Percentiles rank a stretch among this genome's conserved stretches.
phyloP scores from a whole-genome alignment of 2,797 vertebrate genomes.

The Channallabes apus region DNA sequence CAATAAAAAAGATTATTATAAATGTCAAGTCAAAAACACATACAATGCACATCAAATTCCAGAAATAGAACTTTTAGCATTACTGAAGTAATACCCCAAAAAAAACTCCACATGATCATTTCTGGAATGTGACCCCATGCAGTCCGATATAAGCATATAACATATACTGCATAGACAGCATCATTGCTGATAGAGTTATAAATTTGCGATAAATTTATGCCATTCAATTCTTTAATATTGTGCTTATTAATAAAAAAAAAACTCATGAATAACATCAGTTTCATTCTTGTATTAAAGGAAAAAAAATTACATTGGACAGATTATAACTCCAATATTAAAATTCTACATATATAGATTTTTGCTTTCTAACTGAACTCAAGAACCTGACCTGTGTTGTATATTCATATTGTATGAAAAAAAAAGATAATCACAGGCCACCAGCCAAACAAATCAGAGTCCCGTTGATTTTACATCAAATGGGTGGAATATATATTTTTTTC shows the following conservation, averaged over 20 bases:
- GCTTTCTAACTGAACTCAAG: background rate
- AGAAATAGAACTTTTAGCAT: background rate
- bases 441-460: background rate
- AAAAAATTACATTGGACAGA: background rate
- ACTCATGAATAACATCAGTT: no score
- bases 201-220: background rate
- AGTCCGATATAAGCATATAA: background rate
- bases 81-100: background rate
- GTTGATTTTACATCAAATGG: background rate
- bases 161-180: background rate
- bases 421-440: background rate
- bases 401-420: background rate
- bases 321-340: background rate
- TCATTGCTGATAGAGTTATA: background rate
- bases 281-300: background rate
- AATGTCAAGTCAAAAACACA: background rate
- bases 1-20: no score
- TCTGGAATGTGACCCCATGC: background rate
- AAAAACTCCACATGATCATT: background rate
- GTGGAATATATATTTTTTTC: background rate
- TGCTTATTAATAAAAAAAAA: background rate
- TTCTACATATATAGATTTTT: background rate
- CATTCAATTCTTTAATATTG: background rate
- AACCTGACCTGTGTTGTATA: background rate
- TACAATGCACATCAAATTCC: background rate